These are phyloP conservation scores for Zaprionus lineosus DNA, from an alignment of 2,888 invertebrate genomes.

Conservation along the genomic window DNA sequence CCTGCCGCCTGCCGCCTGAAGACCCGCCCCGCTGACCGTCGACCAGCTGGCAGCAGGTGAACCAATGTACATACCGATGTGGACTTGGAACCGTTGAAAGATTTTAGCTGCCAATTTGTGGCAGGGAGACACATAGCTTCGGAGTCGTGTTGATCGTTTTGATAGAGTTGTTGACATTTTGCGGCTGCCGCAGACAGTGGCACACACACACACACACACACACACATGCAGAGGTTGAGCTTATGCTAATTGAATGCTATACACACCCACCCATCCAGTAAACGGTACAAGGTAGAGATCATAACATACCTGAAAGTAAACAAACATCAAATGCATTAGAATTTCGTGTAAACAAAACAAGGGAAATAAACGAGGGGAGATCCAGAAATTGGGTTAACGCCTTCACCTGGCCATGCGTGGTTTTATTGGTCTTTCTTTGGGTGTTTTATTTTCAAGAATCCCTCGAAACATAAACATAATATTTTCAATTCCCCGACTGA, in stretches of 20 bases:
- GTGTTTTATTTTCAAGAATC: too few species aligned
- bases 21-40: too few species aligned
- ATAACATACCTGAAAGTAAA: conserved; percentile 67
- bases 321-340: conserved; percentile 54
- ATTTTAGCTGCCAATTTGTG: conserved; percentile 69
- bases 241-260: conserved; percentile 12
- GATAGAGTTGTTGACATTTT: conserved; percentile 73
- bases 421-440: conserved; percentile 27
- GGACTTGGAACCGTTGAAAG: conserved; percentile 37
- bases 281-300: conserved; percentile 17
- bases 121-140: conserved; percentile 35
- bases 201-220: too few species aligned
- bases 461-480: conserved; percentile 63
- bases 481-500: conserved; percentile 16
- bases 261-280: conserved; percentile 41
- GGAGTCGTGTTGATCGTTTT: conserved; percentile 44
- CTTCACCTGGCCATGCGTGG: conserved; percentile 52
- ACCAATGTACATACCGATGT: conserved; percentile 25
- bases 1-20: too few species aligned
- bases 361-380: too few species aligned
- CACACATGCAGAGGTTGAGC: too few species aligned
- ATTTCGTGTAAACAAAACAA: conserved; percentile 25
- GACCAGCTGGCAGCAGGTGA: conserved; percentile 66
- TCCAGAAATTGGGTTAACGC: conserved; percentile 59
- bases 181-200: conserved; percentile 50